Percentiles rank a stretch among this genome's conserved stretches.
Evolutionary conservation across 2,113 vertebrate species (phyloP).

Genomic region (Sialia sialis): DNA sequence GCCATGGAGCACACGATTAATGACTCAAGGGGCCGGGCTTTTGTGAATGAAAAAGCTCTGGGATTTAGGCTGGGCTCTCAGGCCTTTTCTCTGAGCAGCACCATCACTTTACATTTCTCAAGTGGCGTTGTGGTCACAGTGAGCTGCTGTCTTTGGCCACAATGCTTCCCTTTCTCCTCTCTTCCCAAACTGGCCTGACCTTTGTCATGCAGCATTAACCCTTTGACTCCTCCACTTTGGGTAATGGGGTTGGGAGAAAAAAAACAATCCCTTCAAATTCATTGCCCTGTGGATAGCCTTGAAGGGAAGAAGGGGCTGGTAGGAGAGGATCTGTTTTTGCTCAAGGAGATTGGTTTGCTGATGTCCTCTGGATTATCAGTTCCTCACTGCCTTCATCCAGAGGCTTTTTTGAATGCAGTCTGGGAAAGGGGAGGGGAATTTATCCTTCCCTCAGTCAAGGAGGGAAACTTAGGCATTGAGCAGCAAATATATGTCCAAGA

Average conservation of each 20-base stretch:
- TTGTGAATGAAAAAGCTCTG: constrained; percentile 54
- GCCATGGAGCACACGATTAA: constrained; percentile 70
- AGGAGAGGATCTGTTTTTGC: neutral
- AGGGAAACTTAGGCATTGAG: neutral
- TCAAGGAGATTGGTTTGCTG: neutral
- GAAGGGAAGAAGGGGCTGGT: neutral
- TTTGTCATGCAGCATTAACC: constrained; percentile 61
- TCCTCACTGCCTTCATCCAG: neutral
- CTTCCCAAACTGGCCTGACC: constrained; percentile 30
- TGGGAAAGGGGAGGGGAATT: neutral
- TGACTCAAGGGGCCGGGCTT: constrained; percentile 37
- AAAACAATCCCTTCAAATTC: constrained; percentile 19
- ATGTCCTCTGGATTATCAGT: neutral
- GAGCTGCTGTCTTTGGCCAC: constrained; percentile 56
- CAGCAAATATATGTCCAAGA: neutral
- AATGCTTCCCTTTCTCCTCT: constrained; percentile 65
- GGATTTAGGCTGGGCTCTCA: constrained; percentile 67
- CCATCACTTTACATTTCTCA: constrained; percentile 71
- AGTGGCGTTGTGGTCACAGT: neutral
- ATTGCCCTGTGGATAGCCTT: neutral
- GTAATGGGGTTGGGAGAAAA: neutral
- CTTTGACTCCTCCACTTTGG: constrained; percentile 31
- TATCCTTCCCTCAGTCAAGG: neutral
- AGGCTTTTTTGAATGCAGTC: neutral
- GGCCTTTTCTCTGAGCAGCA: constrained; percentile 15